Conservation (phyloP, 2,888 invertebrate species). For the Tholera decimalis region DNA sequence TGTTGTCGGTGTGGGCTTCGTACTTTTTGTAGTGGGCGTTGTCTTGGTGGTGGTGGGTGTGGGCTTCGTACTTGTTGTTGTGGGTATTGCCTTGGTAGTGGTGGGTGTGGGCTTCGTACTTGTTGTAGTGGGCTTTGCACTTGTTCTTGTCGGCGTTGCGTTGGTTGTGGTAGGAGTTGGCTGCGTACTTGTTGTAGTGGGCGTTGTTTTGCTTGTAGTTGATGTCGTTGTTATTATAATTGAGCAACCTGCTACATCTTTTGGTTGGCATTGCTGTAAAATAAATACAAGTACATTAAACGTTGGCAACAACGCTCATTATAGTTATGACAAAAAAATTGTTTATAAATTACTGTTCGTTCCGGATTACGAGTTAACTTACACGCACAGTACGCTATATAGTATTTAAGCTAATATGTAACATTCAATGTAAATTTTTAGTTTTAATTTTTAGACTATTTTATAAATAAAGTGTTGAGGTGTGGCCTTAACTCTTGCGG, state of each 20-base stretch:
- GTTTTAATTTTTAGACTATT: no score
- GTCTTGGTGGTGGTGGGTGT: not conserved
- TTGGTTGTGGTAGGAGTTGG: not conserved
- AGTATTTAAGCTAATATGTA: no score
- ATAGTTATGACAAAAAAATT: no score
- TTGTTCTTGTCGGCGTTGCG: not conserved
- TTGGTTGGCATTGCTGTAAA: conserved; percentile 21
- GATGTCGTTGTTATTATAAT: not conserved
- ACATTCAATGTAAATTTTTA: no score
- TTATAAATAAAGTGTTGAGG: no score
- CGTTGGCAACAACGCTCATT: no score
- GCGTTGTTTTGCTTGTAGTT: not conserved
- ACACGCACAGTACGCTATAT: no score
- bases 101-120: not conserved
- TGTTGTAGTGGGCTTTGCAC: not conserved
- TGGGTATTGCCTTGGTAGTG: not conserved
- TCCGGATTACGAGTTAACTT: no score
- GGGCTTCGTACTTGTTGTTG: not conserved
- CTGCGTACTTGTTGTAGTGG: not conserved
- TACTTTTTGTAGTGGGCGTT: not conserved
- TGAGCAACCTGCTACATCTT: not conserved
- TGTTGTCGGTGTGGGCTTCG: not conserved
- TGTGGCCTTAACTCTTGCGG: no score
- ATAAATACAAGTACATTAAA: no score
- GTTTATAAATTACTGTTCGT: no score